Evolutionary conservation across 2,113 vertebrate species (phyloP), one percentile per base, ranked within the genome.

Genomic region (Forbesichthys agassizii): DNA sequence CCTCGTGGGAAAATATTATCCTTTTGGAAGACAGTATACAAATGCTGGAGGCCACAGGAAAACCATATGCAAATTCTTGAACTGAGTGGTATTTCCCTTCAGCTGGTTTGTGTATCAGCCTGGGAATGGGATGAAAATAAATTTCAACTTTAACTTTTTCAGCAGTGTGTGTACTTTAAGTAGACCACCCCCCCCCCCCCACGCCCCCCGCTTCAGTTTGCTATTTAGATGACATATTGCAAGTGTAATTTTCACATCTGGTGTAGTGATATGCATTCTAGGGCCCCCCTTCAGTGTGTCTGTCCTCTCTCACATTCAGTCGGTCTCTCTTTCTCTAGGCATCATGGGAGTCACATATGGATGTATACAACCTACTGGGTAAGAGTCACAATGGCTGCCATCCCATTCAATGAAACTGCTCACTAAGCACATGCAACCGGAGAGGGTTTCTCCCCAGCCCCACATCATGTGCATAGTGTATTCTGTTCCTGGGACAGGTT

Each of bases 181-280:
- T 71, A 78, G 85, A 85, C 80, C 79, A 75, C 20, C 74, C 86
- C 11, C 64, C 80, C 79, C 73, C 20, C 74, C 86, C 11, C 64
- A n/a, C n/a, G n/a, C n/a, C n/a, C n/a, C n/a, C n/a, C 54, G 74
- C 84, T 9, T 61, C 79, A 82, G 79, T 76, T 79, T 79, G 73
- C 80, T 77, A 76, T 88, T 85, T 85, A 78, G 85, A 87, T 87
- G 86, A 86, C 85, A 87, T 86, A 89, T 84, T 76, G 78, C 84
- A 82, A 84, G 81, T 85, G 84, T 53, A 67, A 86, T 86, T 87
- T 74, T 81, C 74, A 86, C 85, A 89, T 89, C 88, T 88, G 88
- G 81, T 79, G 64, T 54, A 79, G 76, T 9, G 9, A 78, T 90
- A 79, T 82, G 56, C 57, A 64, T 57, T 4, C 16, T 42, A 5